Evolutionary conservation across 2,888 invertebrate species (phyloP).

Genomic region (Rutpela maculata): DNA sequence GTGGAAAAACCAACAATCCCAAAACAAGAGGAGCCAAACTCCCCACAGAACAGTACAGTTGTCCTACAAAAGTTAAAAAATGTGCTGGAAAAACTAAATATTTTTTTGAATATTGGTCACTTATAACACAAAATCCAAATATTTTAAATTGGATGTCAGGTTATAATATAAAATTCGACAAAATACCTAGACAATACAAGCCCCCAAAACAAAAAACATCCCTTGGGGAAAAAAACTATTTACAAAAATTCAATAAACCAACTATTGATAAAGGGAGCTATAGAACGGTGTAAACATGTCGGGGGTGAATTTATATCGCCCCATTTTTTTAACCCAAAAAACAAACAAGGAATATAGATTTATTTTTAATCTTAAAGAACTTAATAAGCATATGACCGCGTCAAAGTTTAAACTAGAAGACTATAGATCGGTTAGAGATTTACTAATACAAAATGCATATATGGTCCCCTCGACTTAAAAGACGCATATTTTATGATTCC

Average conservation of each 20-base stretch:
- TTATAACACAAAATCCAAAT: background rate
- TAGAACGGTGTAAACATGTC: background rate
- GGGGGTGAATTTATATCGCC: background rate
- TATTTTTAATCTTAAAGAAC: conserved; percentile 4
- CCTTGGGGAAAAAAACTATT: background rate
- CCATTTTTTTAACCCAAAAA: background rate
- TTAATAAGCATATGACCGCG: background rate
- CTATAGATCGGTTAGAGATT: conserved; percentile 3
- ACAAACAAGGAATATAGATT: conserved; percentile 5
- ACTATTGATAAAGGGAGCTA: background rate
- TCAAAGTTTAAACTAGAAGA: conserved; percentile 11
- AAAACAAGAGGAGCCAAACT: conserved; percentile 3
- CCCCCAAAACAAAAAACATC: background rate
- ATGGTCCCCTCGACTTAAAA: background rate
- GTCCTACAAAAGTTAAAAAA: background rate
- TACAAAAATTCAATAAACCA: background rate
- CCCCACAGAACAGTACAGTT: background rate
- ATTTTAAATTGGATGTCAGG: too few species aligned
- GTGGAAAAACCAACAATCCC: background rate
- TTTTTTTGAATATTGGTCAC: conserved; percentile 9
- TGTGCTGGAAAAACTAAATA: conserved; percentile 4
- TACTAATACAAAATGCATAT: background rate
- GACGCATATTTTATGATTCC: conserved; percentile 7
- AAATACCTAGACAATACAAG: background rate
- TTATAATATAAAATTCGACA: conserved; percentile 5